These are phyloP conservation scores for Itoplectis maculator DNA, from an alignment of 2,888 invertebrate genomes.

Conservation along the genomic window DNA sequence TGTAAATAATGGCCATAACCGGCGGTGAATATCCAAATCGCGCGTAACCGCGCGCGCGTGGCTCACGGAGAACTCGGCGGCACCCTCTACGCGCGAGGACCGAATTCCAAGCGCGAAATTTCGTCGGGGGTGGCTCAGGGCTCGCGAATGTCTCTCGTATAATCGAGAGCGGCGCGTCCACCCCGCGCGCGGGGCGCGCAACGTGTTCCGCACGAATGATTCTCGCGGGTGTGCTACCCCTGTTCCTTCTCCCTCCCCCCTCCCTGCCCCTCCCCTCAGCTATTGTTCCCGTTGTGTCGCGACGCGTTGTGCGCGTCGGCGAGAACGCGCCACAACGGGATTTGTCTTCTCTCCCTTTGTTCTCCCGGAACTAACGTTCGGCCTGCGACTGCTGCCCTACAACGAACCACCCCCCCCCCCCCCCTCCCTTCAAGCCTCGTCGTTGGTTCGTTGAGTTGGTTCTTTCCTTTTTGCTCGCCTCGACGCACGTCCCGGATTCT, in stretches of 20 bases:
- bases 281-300: constrained; percentile 52
- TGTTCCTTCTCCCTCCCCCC: too few species aligned
- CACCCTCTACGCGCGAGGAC: constrained; percentile 47
- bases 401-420: not conserved
- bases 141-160: constrained; percentile 45
- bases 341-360: constrained; percentile 50
- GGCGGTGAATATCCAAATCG: constrained; percentile 35
- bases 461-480: not conserved
- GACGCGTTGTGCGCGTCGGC: constrained; percentile 26
- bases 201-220: constrained; percentile 51
- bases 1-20: constrained; percentile 17
- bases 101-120: constrained; percentile 55
- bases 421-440: too few species aligned
- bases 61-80: constrained; percentile 17
- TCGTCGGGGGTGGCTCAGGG: constrained; percentile 27
- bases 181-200: constrained; percentile 24
- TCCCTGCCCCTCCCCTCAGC: too few species aligned
- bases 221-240: constrained; percentile 47
- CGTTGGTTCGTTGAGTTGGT: constrained; percentile 2
- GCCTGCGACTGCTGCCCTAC: constrained; percentile 18
- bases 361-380: constrained; percentile 29
- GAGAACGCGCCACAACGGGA: constrained; percentile 56
- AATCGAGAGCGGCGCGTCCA: constrained; percentile 42
- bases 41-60: constrained; percentile 46
- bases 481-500: not conserved